Evolutionary conservation across 2,797 vertebrate genomes (phyloP), one percentile per base, ranked within the genome.

Genomic region (Parotocinclus haroldoi): DNA sequence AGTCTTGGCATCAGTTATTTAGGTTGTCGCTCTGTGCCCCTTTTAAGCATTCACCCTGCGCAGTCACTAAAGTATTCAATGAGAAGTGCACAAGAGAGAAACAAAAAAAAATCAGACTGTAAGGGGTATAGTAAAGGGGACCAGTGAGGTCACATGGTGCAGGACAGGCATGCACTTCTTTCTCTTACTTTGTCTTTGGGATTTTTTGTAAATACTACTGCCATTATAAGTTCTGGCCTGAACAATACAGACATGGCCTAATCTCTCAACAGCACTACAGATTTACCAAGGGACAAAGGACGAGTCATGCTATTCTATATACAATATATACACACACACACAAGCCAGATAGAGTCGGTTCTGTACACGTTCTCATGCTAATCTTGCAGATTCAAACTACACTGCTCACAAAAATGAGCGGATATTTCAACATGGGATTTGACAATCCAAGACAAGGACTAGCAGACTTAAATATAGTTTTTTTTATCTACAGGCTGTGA

Each of bases 81-180:
- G 5, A 50, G 5, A 13, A 63, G 76, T 72, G 18, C 66, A 1
- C 27, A n/a, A 19, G 71, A 63, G 48, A 63, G 27, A 27, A 27
- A 27, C 27, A 62, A 1, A 69, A 18, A 53, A 76, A 60, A 68
- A 65, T 75, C 75, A 5, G 54, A 18, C 36, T 17, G 49, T 37
- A 63, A 64, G 64, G 71, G 69, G 58, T 56, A 84, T 88, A 81
- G 81, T 85, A 84, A 83, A 51, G 73, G 86, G 71, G 76, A 89
- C 84, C 65, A 67, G 44, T 48, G 0, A 3, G 61, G 80, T 90
- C 88, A 88, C 84, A 72, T 89, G 87, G 68, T 19, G 46, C 9
- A 56, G 58, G 62, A 71, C 81, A 72, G 69, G 75, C 83, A 75
- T 82, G 36, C 14, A 8, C 18, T 42, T 50, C 42, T 17, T 1